Percentiles rank a stretch among this genome's conserved stretches.
These are phyloP conservation scores for Parelbella ahira DNA, from an alignment of 2,888 invertebrate species.

Conservation along the genomic window DNA sequence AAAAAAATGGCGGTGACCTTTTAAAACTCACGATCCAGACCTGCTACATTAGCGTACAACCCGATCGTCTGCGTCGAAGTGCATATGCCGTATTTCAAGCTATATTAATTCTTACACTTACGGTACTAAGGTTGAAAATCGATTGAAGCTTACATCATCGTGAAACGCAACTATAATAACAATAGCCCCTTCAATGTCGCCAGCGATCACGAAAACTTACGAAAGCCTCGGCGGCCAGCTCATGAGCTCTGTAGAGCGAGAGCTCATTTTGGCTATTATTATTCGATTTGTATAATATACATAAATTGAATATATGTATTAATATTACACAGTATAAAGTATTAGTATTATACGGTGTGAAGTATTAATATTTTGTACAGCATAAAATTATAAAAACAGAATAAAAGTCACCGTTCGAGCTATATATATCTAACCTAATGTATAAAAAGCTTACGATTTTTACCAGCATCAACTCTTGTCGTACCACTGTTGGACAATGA, in stretches of 20 bases:
- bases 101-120: slow-evolving; percentile 3
- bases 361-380: no score
- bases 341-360: no score
- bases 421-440: no score
- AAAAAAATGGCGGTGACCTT: slow-evolving; percentile 47
- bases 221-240: slow-evolving; percentile 46
- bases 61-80: slow-evolving; percentile 3
- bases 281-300: no score
- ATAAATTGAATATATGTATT: no score
- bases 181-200: slow-evolving; percentile 68
- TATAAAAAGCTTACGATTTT: no score
- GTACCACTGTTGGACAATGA: no score
- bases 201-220: slow-evolving; percentile 67
- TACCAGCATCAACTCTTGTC: no score
- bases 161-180: slow-evolving; percentile 35
- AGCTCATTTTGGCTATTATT: no score
- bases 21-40: slow-evolving; percentile 56
- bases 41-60: slow-evolving; percentile 21
- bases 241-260: slow-evolving; percentile 2
- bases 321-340: no score
- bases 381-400: no score
- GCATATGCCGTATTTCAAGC: background rate
- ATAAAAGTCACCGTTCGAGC: no score
- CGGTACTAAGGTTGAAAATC: slow-evolving; percentile 8
- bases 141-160: slow-evolving; percentile 7